Evolutionary conservation across 2,113 vertebrate species (phyloP).

Genomic region (Hipposideros armiger): DNA sequence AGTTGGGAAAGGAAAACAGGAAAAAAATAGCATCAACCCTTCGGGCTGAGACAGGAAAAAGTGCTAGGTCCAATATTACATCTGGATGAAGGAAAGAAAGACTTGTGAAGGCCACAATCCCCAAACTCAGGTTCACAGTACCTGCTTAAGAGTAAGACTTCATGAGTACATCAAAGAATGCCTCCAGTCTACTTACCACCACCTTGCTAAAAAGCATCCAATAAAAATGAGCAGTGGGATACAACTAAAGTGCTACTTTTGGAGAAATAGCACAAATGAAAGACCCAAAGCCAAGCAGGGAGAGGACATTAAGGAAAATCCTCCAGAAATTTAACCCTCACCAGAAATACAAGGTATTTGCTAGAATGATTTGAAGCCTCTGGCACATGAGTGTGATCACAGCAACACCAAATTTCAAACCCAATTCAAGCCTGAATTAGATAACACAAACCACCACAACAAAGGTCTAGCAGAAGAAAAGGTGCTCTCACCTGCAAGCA

Average conservation of each 20-base stretch:
- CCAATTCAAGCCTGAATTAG: neutral
- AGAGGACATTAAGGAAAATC: neutral
- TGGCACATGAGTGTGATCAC: neutral
- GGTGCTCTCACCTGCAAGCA: neutral
- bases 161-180: neutral
- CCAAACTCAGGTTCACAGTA: neutral
- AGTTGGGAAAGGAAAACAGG: neutral
- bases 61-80: neutral
- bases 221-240: neutral
- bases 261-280: neutral
- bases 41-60: neutral
- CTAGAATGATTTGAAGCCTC: neutral
- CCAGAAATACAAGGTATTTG: neutral
- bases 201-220: neutral
- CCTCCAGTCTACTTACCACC: neutral
- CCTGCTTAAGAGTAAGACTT: neutral
- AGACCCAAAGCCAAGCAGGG: neutral
- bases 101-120: neutral
- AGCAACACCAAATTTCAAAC: neutral
- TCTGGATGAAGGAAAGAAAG: neutral
- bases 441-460: neutral
- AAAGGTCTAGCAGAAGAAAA: neutral
- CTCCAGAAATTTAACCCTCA: neutral
- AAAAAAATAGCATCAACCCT: neutral
- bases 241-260: neutral